phyloP scores from a whole-genome alignment of 2,888 invertebrate genomes.

The Podotricha telesiphe region DNA sequence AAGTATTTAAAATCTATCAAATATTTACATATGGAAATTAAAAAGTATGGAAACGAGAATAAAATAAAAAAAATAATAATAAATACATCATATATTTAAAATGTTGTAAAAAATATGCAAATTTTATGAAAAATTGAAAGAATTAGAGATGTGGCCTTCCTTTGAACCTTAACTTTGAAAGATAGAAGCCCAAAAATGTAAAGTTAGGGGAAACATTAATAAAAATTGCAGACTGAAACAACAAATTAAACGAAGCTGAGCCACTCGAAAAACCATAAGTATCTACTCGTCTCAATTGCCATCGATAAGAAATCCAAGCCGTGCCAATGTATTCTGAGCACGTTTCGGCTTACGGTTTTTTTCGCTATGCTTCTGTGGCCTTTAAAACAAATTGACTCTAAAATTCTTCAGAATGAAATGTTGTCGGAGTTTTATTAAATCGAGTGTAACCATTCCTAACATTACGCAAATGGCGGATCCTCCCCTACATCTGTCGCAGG shows the following conservation, averaged over 20 bases:
- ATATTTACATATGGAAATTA: too few species aligned
- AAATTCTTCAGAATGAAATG: constrained; percentile 83
- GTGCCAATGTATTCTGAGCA: constrained; percentile 80
- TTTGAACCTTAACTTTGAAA: constrained; percentile 29
- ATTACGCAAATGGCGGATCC: constrained; percentile 82
- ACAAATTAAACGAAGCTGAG: constrained; percentile 84
- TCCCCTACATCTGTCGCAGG: constrained; percentile 83
- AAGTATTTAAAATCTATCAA: too few species aligned
- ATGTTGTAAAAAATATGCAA: too few species aligned
- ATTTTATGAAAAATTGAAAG: constrained; percentile 8
- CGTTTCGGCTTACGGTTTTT: constrained; percentile 82
- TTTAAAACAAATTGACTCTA: constrained; percentile 83
- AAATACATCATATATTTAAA: too few species aligned
- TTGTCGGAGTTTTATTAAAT: constrained; percentile 83
- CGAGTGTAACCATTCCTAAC: constrained; percentile 83
- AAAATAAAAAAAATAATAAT: too few species aligned
- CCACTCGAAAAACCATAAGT: constrained; percentile 84
- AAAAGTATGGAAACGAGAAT: too few species aligned
- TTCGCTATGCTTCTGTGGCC: constrained; percentile 78
- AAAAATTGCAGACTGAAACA: constrained; percentile 83
- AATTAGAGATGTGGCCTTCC: constrained; percentile 9
- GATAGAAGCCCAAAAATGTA: constrained; percentile 60
- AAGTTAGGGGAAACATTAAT: constrained; percentile 81
- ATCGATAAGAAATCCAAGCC: constrained; percentile 84
- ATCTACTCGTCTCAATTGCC: constrained; percentile 82